Evolutionary conservation across 1,140 invertebrate species (phyloP).

Genomic region (Euura saliciscinereae): DNA sequence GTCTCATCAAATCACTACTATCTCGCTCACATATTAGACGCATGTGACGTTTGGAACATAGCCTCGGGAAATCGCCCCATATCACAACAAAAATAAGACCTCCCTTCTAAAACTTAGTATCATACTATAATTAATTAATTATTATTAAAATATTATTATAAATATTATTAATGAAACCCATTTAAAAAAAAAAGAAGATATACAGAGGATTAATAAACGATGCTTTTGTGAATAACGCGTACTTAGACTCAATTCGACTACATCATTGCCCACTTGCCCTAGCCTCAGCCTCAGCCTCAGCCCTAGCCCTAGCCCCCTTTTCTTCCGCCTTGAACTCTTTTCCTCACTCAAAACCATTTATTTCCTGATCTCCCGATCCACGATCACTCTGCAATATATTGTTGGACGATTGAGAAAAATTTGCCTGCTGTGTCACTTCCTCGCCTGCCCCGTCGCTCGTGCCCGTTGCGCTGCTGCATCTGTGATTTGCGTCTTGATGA

Average conservation of each 20-base stretch:
- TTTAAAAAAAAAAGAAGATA: constrained; percentile 51
- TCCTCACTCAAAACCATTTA: neutral
- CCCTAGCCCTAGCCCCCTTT: neutral
- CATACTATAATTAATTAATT: constrained; percentile 50
- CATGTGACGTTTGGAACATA: constrained; percentile 49
- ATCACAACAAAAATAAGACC: constrained; percentile 36
- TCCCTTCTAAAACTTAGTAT: constrained; percentile 47
- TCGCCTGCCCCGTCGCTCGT: neutral
- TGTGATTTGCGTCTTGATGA: neutral
- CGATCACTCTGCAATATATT: too few relatives aligned
- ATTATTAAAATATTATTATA: constrained; percentile 59
- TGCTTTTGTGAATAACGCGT: constrained; percentile 58
- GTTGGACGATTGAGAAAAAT: too few relatives aligned
- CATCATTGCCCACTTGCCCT: neutral
- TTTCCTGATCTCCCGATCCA: neutral
- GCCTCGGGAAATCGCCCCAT: constrained; percentile 41
- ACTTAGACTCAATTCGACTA: constrained; percentile 7
- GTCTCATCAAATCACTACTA: neutral
- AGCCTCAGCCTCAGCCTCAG: neutral
- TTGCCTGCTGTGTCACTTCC: neutral
- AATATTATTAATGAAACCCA: constrained; percentile 56
- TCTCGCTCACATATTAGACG: neutral
- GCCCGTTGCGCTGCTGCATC: neutral
- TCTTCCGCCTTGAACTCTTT: neutral
- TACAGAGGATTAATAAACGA: constrained; percentile 53